A percentile compares a stretch with the other conserved stretches of the same genome.
Conservation (phyloP, 2,113 vertebrate species). For the Centropus unirufus region DNA sequence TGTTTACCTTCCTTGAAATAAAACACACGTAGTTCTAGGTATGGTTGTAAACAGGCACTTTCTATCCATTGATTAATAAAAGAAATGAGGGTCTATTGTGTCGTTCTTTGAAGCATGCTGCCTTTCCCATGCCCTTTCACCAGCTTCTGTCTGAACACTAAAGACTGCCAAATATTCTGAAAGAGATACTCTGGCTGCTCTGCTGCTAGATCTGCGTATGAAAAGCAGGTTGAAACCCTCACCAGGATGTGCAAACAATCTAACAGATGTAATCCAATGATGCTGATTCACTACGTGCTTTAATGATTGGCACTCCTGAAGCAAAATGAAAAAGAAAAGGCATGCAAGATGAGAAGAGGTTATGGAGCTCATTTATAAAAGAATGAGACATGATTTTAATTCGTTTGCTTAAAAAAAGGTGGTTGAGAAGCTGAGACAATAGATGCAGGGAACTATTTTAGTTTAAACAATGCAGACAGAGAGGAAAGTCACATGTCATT, state of each 20-base stretch:
- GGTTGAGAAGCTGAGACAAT: neutral
- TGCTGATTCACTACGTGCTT: neutral
- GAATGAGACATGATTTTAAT: neutral
- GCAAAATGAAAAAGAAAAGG: neutral
- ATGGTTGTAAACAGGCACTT: neutral
- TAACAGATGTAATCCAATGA: no score
- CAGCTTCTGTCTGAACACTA: neutral
- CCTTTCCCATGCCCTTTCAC: conserved; percentile 40
- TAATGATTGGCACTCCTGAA: neutral
- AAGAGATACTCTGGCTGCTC: neutral
- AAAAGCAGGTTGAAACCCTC: neutral
- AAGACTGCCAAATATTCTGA: conserved; percentile 22
- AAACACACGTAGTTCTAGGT: neutral
- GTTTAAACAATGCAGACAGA: neutral
- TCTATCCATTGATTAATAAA: neutral
- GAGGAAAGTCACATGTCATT: neutral
- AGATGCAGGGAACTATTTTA: neutral
- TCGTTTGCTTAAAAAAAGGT: neutral
- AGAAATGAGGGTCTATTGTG: neutral
- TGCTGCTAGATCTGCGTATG: neutral
- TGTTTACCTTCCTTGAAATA: neutral
- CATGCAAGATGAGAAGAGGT: neutral
- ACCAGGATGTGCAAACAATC: neutral
- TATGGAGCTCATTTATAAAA: neutral
- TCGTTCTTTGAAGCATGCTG: neutral